Evolutionary conservation across 2,797 vertebrate species (phyloP), one percentile per base, ranked within the genome.

Genomic region (Dipus sagitta): DNA sequence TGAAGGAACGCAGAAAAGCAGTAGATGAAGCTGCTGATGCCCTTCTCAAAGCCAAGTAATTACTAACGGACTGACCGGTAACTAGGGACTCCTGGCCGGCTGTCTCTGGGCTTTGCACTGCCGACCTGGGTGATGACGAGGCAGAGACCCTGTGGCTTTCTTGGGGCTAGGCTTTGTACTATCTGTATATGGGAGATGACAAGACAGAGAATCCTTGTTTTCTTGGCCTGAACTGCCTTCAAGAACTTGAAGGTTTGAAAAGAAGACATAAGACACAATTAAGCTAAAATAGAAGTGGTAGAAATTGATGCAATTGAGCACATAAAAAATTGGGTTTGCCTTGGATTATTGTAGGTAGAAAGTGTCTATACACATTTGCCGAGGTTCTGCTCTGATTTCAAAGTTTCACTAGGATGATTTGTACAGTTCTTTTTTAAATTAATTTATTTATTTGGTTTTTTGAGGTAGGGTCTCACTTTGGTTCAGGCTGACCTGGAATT

Each of bases 21-120:
- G 98, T 99, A 58, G 98, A 99, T 7, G 98, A 99, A 94, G 99
- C 99, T 12, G 98, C 98, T 14, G 97, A 98, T 1, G 98, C 99
- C 90, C 98, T 99, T 54, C 95, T 98, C 78, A 99, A 98, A 98
- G 99, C 99, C 96, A 99, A 99, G 99, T 99, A 98, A 97, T 97
- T 95, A 82, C 90, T 96, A 72, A 85, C 71, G 85, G 95, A 91
- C 93, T 94, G 58, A 68, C 60, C 47, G 86, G 58, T 91, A 95
- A 94, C 76, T 58, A 72, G 96, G 96, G 95, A 80, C 91, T 94
- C 88, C 83, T 87, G 86, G 86, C 60, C 60, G 79, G 52, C 70
- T 95, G 92, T 91, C 86, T 96, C 76, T 62, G 58, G 89, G 79
- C 87, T 94, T 94, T 88, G 34, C 92, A n/a, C 60, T 67, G 9